phyloP scores from a whole-genome alignment of 2,113 vertebrate species.

The Malurus melanocephalus region DNA sequence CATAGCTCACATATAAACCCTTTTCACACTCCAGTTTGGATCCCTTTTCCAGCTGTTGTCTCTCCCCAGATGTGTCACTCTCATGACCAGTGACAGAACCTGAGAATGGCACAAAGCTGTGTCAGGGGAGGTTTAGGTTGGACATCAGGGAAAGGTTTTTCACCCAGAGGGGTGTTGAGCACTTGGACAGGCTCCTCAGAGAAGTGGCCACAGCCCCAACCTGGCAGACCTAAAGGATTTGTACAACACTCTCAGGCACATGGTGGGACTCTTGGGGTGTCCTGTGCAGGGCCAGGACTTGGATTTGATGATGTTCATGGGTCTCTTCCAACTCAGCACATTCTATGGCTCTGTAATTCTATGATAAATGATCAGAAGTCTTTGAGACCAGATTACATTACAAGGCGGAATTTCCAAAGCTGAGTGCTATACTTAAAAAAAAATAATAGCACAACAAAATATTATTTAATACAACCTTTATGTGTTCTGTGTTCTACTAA shows the following conservation, averaged over 20 bases:
- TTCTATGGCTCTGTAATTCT: background rate
- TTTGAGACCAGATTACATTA: background rate
- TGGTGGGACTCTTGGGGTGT: background rate
- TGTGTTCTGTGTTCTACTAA: background rate
- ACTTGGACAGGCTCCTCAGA: background rate
- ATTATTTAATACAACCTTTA: background rate
- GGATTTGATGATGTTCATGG: background rate
- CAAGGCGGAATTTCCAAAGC: background rate
- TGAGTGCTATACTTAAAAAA: background rate
- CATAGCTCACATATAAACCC: fast-evolving
- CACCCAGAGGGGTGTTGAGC: background rate
- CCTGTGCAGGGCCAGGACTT: too few species aligned
- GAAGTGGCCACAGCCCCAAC: background rate
- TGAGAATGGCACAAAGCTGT: background rate
- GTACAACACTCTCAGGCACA: background rate
- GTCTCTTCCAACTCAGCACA: background rate
- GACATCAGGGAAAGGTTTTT: background rate
- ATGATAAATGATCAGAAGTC: background rate
- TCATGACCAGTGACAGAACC: background rate
- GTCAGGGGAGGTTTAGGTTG: background rate
- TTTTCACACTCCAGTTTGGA: background rate
- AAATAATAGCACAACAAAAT: background rate
- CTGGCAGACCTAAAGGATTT: background rate
- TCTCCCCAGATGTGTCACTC: background rate
- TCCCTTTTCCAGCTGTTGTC: background rate